phyloP scores from a whole-genome alignment of 2,113 vertebrate genomes.

The Sturnira hondurensis region DNA sequence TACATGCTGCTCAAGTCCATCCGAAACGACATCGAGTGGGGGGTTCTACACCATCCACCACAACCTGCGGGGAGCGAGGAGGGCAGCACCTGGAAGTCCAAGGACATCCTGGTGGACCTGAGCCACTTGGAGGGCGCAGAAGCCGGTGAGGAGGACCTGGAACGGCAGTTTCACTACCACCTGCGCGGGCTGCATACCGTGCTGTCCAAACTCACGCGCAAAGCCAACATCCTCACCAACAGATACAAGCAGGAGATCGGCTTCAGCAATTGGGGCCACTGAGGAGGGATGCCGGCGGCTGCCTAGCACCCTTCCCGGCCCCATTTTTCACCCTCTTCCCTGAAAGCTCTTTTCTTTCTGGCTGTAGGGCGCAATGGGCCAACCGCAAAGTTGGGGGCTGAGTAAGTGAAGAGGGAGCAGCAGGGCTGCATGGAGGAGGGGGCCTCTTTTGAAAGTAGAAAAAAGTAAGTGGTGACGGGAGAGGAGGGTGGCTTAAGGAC shows the following conservation, averaged over 20 bases:
- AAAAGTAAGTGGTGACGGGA: neutral
- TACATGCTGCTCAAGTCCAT: conserved; percentile 96
- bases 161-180: conserved; percentile 95
- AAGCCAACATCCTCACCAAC: conserved; percentile 94
- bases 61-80: conserved; percentile 82
- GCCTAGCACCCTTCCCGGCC: conserved; percentile 4
- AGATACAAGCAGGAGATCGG: conserved; percentile 97
- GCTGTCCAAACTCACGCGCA: conserved; percentile 92
- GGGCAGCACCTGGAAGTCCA: conserved; percentile 77
- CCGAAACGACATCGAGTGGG: conserved; percentile 96
- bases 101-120: conserved; percentile 80
- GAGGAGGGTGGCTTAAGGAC: neutral
- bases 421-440: neutral
- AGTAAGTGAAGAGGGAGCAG: neutral
- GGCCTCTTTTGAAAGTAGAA: neutral
- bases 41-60: conserved; percentile 86
- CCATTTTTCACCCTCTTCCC: conserved; percentile 39
- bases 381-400: conserved; percentile 12
- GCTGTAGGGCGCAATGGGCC: conserved; percentile 42
- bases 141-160: conserved; percentile 88
- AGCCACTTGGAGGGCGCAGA: conserved; percentile 81
- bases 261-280: conserved; percentile 90
- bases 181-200: conserved; percentile 94
- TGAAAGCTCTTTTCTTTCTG: conserved; percentile 67
- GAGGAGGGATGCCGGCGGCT: conserved; percentile 58